phyloP scores from a whole-genome alignment of 2,888 invertebrate genomes.

The Hydroisotoma schaefferi region DNA sequence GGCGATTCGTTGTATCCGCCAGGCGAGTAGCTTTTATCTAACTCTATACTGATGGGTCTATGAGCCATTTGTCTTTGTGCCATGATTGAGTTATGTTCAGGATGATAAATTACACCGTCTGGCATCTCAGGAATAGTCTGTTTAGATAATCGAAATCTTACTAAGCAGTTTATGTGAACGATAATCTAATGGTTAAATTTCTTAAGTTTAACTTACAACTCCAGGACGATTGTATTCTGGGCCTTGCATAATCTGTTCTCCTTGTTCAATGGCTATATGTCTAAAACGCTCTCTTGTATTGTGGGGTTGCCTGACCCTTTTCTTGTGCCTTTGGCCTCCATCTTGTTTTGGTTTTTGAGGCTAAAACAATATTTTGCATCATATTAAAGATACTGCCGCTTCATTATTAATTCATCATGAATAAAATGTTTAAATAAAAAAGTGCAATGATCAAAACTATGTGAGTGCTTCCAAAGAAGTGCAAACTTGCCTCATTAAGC shows the following conservation, averaged over 20 bases:
- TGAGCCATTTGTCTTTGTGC: constrained; percentile 54
- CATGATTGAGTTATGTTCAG: constrained; percentile 23
- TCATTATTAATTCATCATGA: too few species aligned
- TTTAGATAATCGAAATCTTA: not conserved
- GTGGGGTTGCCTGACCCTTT: constrained; percentile 78
- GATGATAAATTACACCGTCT: constrained; percentile 41
- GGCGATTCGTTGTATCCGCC: constrained; percentile 37
- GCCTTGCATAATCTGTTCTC: constrained; percentile 71
- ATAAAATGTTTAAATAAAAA: too few species aligned
- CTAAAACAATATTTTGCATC: too few species aligned
- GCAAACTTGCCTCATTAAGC: constrained; percentile 47
- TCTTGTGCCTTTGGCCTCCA: constrained; percentile 67
- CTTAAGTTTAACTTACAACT: constrained; percentile 28
- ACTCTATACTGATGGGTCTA: constrained; percentile 82
- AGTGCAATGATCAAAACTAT: not conserved
- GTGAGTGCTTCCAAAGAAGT: constrained; percentile 7
- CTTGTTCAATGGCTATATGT: constrained; percentile 77
- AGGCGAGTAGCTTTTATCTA: constrained; percentile 51
- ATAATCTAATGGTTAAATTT: not conserved
- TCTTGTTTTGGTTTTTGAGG: constrained; percentile 62
- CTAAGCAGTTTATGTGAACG: too few species aligned
- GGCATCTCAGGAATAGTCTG: constrained; percentile 40
- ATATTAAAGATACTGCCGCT: constrained; percentile 18
- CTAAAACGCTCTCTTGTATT: constrained; percentile 82
- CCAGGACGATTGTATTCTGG: constrained; percentile 40